Percentiles rank a stretch among this genome's conserved stretches.
phyloP scores from a whole-genome alignment of 2,888 invertebrate genomes.

The Holacanthella duospinosa region DNA sequence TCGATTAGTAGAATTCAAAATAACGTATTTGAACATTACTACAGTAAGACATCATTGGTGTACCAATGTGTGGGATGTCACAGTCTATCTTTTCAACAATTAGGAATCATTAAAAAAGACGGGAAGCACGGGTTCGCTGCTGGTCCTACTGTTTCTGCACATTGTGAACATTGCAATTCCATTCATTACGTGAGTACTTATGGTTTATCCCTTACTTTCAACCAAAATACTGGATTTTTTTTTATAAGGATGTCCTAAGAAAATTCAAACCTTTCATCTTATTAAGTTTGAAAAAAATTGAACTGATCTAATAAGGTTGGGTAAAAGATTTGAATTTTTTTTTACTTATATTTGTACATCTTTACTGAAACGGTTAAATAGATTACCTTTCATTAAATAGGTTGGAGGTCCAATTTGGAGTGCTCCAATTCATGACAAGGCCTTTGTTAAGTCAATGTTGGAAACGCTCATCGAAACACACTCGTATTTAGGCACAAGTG shows the following conservation, averaged over 20 bases:
- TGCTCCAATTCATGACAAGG: conserved; percentile 65
- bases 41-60: conserved; percentile 72
- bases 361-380: no score
- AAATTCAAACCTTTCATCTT: no score
- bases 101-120: conserved; percentile 52
- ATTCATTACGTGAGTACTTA: conserved; percentile 56
- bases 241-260: no score
- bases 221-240: no score
- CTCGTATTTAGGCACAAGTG: conserved; percentile 55
- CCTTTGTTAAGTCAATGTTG: conserved; percentile 63
- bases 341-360: no score
- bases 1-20: neutral
- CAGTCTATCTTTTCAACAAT: conserved; percentile 60
- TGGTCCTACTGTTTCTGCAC: conserved; percentile 52
- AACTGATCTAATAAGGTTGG: no score
- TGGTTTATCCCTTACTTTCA: neutral
- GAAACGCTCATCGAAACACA: conserved; percentile 38
- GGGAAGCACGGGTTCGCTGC: conserved; percentile 57
- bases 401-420: conserved; percentile 93
- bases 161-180: conserved; percentile 66
- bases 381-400: no score
- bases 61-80: conserved; percentile 88
- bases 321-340: no score
- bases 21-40: conserved; percentile 29
- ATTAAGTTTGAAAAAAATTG: no score